Percentiles rank a stretch among this genome's conserved stretches.
These are phyloP conservation scores for Dinoponera quadriceps DNA, from an alignment of 1,140 invertebrate species.

Conservation along the genomic window DNA sequence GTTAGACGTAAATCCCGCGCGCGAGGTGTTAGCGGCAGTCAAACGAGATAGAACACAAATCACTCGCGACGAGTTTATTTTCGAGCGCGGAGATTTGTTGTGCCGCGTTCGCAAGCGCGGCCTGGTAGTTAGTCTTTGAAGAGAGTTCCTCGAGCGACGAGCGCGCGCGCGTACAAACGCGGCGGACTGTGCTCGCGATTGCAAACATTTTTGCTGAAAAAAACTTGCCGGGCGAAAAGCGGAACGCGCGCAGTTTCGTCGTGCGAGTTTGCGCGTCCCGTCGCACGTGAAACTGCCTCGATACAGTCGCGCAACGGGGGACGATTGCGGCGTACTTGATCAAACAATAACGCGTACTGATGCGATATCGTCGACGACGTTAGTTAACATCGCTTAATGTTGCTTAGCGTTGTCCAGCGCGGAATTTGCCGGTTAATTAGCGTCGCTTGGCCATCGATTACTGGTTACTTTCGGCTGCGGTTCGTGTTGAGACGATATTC, in stretches of 20 bases:
- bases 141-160: conserved; percentile 18
- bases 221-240: neutral
- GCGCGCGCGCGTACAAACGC: neutral
- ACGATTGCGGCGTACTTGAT: conserved; percentile 20
- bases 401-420: too few relatives aligned
- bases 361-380: neutral
- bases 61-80: conserved; percentile 13
- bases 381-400: too few relatives aligned
- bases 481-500: too few relatives aligned
- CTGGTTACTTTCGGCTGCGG: too few relatives aligned
- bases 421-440: too few relatives aligned
- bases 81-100: conserved; percentile 28
- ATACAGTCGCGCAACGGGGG: conserved; percentile 30
- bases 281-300: conserved; percentile 24
- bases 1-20: neutral
- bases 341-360: conserved; percentile 53
- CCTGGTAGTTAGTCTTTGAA: conserved; percentile 40
- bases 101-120: neutral
- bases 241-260: conserved; percentile 17
- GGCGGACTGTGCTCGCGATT: neutral
- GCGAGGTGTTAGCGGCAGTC: neutral
- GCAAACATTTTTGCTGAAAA: conserved; percentile 42
- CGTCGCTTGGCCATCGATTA: too few relatives aligned
- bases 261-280: conserved; percentile 6
- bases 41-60: conserved; percentile 27